Conservation (phyloP, 1,140 invertebrate genomes). For the Aethina tumida region DNA sequence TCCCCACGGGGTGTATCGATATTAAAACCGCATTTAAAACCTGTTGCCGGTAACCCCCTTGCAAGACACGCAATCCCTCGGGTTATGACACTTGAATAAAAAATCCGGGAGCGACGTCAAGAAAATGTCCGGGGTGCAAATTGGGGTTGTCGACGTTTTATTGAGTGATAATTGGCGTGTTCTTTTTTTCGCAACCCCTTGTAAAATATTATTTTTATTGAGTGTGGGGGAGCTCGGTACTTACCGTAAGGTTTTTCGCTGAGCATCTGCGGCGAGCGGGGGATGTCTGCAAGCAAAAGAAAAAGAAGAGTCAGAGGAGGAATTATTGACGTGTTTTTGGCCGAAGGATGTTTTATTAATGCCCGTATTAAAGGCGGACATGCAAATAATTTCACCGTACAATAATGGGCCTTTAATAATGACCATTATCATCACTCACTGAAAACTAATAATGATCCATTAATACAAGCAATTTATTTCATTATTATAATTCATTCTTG, state of each 20-base stretch:
- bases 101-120: no score
- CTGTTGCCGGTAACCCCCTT: slow-evolving; percentile 23
- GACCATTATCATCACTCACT: slow-evolving; percentile 32
- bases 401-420: slow-evolving; percentile 27
- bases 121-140: no score
- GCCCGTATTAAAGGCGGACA: no score
- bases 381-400: slow-evolving; percentile 20
- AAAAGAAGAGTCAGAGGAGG: slow-evolving; percentile 4
- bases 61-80: slow-evolving; percentile 21
- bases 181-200: no score
- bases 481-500: slow-evolving; percentile 34
- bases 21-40: slow-evolving; percentile 31
- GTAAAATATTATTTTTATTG: no score
- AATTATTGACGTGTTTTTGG: slow-evolving; percentile 2
- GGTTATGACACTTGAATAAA: slow-evolving; percentile 17
- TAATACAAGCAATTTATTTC: slow-evolving; percentile 35
- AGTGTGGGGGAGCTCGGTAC: no score
- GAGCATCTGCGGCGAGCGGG: background rate
- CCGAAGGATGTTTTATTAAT: no score
- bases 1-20: slow-evolving; percentile 17
- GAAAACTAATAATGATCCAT: slow-evolving; percentile 34
- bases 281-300: background rate
- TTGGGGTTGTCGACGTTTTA: no score
- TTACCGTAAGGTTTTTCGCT: background rate
- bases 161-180: no score